Conservation (phyloP, 2,113 vertebrate genomes). For the Ctenodactylus gundi region DNA sequence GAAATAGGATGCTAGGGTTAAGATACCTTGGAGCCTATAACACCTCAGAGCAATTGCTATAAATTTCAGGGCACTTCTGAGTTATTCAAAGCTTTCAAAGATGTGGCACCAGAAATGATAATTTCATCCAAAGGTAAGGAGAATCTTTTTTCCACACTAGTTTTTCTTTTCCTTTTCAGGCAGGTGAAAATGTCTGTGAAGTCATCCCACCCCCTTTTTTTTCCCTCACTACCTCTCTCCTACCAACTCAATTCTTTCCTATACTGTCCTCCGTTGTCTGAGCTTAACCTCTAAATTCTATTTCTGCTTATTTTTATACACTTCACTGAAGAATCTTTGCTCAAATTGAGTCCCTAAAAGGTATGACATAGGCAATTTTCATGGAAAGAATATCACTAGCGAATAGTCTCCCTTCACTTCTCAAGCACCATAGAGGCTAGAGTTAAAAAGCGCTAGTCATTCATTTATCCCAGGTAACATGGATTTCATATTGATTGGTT, state of each 20-base stretch:
- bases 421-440: neutral
- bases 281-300: constrained; percentile 22
- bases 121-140: constrained; percentile 58
- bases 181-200: constrained; percentile 45
- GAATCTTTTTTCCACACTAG: neutral
- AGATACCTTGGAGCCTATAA: constrained; percentile 32
- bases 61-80: constrained; percentile 6
- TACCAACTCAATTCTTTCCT: constrained; percentile 43
- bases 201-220: neutral
- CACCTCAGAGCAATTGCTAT: constrained; percentile 18
- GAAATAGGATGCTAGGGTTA: constrained; percentile 7
- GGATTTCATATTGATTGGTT: constrained; percentile 54
- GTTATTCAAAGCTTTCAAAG: constrained; percentile 10
- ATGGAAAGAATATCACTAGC: constrained; percentile 55
- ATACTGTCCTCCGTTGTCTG: neutral
- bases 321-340: constrained; percentile 50
- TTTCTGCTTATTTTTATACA: constrained; percentile 45
- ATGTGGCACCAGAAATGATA: neutral
- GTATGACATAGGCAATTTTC: constrained; percentile 46
- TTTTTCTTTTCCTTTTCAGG: constrained; percentile 51
- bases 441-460: constrained; percentile 44
- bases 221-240: neutral
- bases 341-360: constrained; percentile 46
- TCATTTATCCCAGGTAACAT: constrained; percentile 48
- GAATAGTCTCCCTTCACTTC: constrained; percentile 38